phyloP scores from a whole-genome alignment of 2,888 invertebrate genomes.

The Polyploca ridens region DNA sequence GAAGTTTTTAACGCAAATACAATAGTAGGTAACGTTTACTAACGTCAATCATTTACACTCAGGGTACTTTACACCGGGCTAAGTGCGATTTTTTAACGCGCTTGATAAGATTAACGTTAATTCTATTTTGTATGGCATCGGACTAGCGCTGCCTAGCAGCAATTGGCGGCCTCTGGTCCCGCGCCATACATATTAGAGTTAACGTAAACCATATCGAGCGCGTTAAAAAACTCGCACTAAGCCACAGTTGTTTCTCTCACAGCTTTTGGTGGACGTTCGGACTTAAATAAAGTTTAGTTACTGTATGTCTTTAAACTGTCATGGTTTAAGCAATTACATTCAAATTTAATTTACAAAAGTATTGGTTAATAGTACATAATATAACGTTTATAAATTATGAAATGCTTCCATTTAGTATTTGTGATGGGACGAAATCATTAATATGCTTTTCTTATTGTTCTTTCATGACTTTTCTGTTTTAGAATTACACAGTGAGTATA shows the following conservation, averaged over 20 bases:
- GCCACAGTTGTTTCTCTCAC: neutral
- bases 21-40: too few relatives aligned
- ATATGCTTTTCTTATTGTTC: slow-evolving; percentile 43
- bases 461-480: slow-evolving; percentile 77
- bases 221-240: too few relatives aligned
- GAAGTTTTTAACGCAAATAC: too few relatives aligned
- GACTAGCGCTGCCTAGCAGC: too few relatives aligned
- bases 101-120: too few relatives aligned
- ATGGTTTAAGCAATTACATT: neutral
- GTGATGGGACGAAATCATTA: slow-evolving; percentile 64
- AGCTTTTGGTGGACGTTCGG: neutral
- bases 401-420: slow-evolving; percentile 79
- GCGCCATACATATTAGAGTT: too few relatives aligned
- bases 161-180: too few relatives aligned
- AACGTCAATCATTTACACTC: too few relatives aligned
- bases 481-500: slow-evolving; percentile 68
- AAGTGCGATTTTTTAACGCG: too few relatives aligned
- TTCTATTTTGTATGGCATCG: too few relatives aligned
- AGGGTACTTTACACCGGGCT: too few relatives aligned
- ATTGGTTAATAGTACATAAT: neutral
- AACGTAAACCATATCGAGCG: too few relatives aligned
- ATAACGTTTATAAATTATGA: slow-evolving; percentile 6
- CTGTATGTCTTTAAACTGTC: neutral
- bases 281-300: neutral
- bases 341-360: neutral